phyloP scores from a whole-genome alignment of 2,113 vertebrate genomes.

The Excalfactoria chinensis region DNA sequence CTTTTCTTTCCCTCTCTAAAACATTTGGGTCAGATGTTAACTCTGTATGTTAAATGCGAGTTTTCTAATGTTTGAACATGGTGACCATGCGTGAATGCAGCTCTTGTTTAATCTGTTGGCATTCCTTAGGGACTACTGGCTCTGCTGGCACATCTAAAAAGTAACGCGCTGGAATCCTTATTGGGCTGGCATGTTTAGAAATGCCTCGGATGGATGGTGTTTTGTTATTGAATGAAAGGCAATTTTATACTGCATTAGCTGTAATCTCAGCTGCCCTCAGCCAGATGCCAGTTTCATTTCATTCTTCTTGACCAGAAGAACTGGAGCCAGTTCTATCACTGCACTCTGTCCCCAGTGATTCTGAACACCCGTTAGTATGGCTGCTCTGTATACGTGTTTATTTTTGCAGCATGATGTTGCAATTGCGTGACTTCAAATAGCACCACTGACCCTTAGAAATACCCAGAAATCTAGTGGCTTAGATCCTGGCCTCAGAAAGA shows the following conservation, averaged over 20 bases:
- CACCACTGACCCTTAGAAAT: not conserved
- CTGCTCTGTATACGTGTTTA: not conserved
- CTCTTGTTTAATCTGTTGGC: conserved; percentile 68
- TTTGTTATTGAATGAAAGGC: conserved; percentile 66
- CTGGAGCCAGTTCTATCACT: not conserved
- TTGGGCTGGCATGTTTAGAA: conserved; percentile 57
- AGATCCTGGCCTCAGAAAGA: not conserved
- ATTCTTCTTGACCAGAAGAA: not conserved
- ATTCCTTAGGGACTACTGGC: conserved; percentile 37
- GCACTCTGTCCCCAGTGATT: not conserved
- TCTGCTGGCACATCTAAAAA: conserved; percentile 22
- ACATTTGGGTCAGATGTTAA: conserved; percentile 46
- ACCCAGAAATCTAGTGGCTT: not conserved
- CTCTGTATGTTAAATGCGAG: conserved; percentile 45
- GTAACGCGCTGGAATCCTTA: conserved; percentile 45
- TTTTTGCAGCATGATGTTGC: not conserved
- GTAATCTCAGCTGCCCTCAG: conserved; percentile 60
- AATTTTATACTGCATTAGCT: conserved; percentile 55
- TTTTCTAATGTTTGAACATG: conserved; percentile 51
- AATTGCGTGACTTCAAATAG: fast-evolving
- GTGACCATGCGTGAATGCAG: conserved; percentile 44
- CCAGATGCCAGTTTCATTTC: not conserved
- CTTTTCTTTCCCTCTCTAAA: conserved; percentile 34
- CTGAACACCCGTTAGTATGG: not conserved
- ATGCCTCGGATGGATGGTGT: conserved; percentile 48